Evolutionary conservation across 2,888 invertebrate species (phyloP).

Genomic region (Labia minor): DNA sequence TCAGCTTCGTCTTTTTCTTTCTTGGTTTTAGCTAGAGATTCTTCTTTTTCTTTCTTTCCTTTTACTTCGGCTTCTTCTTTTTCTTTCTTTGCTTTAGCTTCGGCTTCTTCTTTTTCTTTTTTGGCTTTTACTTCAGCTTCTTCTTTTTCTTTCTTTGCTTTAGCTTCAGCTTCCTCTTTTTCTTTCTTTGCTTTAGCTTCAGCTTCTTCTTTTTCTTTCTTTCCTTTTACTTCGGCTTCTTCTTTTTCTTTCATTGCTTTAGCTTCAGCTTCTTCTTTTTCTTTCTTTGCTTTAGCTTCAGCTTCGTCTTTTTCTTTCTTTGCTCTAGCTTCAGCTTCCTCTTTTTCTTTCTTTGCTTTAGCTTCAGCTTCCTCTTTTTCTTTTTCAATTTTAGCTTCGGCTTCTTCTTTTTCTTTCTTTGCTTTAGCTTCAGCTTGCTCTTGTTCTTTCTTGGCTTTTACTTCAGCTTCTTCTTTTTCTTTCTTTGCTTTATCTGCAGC

Average conservation of each 20-base stretch:
- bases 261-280: conserved; percentile 23
- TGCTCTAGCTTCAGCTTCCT: conserved; percentile 23
- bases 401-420: too few species aligned
- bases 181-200: conserved; percentile 17
- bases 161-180: conserved; percentile 18
- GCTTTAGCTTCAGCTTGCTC: too few species aligned
- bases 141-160: conserved; percentile 21
- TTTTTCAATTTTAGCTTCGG: too few species aligned
- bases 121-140: conserved; percentile 18
- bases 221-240: conserved; percentile 24
- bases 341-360: too few species aligned
- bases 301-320: conserved; percentile 23
- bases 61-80: not conserved
- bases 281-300: conserved; percentile 23
- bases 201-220: conserved; percentile 22
- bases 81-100: conserved; percentile 8
- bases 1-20: conserved; percentile 23
- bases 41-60: not conserved
- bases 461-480: too few species aligned
- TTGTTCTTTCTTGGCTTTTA: too few species aligned
- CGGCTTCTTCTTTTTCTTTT: conserved; percentile 19
- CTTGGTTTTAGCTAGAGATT: conserved; percentile 20
- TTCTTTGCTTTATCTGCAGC: too few species aligned
- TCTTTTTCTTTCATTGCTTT: conserved; percentile 24
- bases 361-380: too few species aligned